Evolutionary conservation across 2,113 vertebrate species (phyloP).

Genomic region (Chascanopsetta lugubris): DNA sequence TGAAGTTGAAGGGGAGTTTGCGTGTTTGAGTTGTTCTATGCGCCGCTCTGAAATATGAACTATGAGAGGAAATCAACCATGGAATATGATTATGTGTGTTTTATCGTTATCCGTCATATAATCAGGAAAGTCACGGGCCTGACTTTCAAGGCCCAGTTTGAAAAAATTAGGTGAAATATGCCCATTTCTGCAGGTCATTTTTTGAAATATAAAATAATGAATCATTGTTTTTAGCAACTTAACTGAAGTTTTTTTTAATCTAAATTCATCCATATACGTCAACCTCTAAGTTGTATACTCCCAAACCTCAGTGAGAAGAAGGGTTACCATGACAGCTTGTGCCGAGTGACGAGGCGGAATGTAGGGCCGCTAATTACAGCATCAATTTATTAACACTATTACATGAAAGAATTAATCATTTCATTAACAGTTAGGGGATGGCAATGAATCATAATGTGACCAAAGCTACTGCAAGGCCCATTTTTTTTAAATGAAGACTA

Average conservation of each 20-base stretch:
- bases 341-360: conserved; percentile 54
- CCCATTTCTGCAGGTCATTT: not conserved
- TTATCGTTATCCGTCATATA: no score
- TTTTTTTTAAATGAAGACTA: conserved; percentile 70
- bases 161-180: no score
- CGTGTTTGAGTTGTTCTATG: not conserved
- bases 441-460: conserved; percentile 76
- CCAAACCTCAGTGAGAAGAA: conserved; percentile 7
- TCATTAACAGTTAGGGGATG: conserved; percentile 70
- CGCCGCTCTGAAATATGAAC: not conserved
- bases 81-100: no score
- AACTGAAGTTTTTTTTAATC: no score
- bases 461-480: conserved; percentile 29
- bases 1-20: not conserved
- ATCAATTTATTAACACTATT: conserved; percentile 76
- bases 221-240: no score
- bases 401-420: conserved; percentile 78
- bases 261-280: not conserved
- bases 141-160: no score
- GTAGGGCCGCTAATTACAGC: conserved; percentile 67
- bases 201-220: no score
- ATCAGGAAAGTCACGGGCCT: no score
- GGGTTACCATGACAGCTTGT: conserved; percentile 38
- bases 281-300: not conserved
- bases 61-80: not conserved